Evolutionary conservation across 2,113 vertebrate species (phyloP), one percentile per base, ranked within the genome.

Genomic region (Pteropus alecto): DNA sequence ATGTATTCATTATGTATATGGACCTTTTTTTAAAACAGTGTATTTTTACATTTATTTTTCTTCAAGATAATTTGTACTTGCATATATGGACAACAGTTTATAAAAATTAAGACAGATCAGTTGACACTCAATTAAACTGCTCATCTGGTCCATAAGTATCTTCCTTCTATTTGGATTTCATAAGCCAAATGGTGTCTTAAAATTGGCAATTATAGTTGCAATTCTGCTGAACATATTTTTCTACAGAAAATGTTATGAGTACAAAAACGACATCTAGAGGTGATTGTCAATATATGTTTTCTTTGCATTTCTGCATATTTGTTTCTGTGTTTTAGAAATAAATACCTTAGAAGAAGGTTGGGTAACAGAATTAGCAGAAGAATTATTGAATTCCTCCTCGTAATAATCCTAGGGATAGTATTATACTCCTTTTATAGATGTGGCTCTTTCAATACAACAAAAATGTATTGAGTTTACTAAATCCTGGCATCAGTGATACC

Each of bases 91-190:
- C 48, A 94, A 54, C 1, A 82, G 58, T 88, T 89, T 87, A 81
- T 68, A 82, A 84, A 93, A 87, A 93, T 35, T 78, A 73, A 85
- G 67, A 95, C 35, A 96, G 3, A 90, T 1, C 24, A 54, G 30
- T 68, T 96, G 63, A 93, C 41, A 93, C 30, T 90, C 28, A 83
- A n/a, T 70, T 68, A 95, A 87, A 76, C 48, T 90, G 63, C 38
- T 97, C 41, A 89, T 73, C 56, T 84, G 68, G 41, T 78, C 33
- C 35, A 35, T 89, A 60, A 92, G 51, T 76, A 56, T 68, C 43
- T 67, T 93, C 28, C 60, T 43, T 84, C 26, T 92, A 13, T 84
- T 94, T 92, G 84, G 61, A 79, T 87, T 95, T 94, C 81, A 85
- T 76, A 67, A 92, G 87, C 16, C 65, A 91, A 68, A 58, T 46